Base-by-base conservation (phyloP, 1,140 invertebrate genomes). In the Drosophila bocki region DNA sequence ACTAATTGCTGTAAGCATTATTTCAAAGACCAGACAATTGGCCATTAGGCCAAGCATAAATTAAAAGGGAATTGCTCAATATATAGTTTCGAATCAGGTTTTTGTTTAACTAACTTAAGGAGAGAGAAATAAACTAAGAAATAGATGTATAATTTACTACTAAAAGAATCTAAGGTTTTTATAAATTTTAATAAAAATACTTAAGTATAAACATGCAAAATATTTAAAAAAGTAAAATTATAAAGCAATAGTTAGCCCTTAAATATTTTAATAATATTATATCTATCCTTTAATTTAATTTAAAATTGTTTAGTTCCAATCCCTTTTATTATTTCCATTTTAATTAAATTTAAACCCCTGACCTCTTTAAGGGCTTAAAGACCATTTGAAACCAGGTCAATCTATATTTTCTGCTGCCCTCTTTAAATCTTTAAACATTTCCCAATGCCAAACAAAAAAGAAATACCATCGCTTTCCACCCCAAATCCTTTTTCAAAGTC, bases 401-500 rank as follows among this genome's bases (percentile, higher is more conserved):
- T 33, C 22, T 35, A 57, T 71, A 48, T 39, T 51, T 75, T 29
- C 12, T 8, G 3, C 1, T n/a, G 11, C 32, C 4, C 32, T 57
- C n/a, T 78, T 70, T 62, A 70, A 70, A 54, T 48, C 17, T 8
- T 61, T 76, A 60, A 70, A 42, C 53, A 42, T n/a, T 35, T 26
- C 2, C 15, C 35, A 67, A 67, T 50, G 33, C 37, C 47, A 60
- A 60, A 59, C 42, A n/a, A n/a, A 26, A 50, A 29, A 6, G 44
- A 22, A 47, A 26, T 56, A 32, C 33, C 32, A 29, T 47, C 44
- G 47, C 32, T 78, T 22, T 13, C 9, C n/a, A 17, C n/a, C 19
- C 35, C 29, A 59, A 84, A 84, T 84, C 81, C 81, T 67, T 44
- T 57, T 84, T 48, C 81, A 84, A 84, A 76, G 81, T 80, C 81